Evolutionary conservation across 1,140 invertebrate genomes (phyloP).

Genomic region (Dendroctonus ponderosae): DNA sequence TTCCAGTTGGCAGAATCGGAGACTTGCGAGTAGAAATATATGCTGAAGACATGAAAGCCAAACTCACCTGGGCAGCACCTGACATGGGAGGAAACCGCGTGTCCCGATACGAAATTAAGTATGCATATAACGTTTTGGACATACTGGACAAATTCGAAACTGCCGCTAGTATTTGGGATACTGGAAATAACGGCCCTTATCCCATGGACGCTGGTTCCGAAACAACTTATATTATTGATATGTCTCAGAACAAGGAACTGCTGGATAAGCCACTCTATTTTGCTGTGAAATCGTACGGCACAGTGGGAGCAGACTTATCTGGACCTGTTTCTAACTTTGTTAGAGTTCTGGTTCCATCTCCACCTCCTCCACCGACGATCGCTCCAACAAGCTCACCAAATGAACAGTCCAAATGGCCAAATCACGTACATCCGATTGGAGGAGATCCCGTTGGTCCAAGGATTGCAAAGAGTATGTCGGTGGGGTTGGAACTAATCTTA

Average conservation of each 20-base stretch:
- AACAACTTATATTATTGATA: constrained; percentile 52
- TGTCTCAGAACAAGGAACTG: constrained; percentile 50
- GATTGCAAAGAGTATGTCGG: constrained; percentile 42
- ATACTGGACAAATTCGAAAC: constrained; percentile 54
- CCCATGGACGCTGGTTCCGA: constrained; percentile 51
- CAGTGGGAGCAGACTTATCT: constrained; percentile 44
- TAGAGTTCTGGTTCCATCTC: constrained; percentile 54
- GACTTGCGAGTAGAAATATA: constrained; percentile 52
- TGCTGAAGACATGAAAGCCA: constrained; percentile 49
- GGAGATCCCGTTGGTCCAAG: constrained; percentile 40
- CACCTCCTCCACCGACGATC: constrained; percentile 52
- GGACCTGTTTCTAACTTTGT: constrained; percentile 60
- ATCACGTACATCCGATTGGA: constrained; percentile 42
- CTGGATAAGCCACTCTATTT: constrained; percentile 55
- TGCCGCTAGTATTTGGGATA: constrained; percentile 47
- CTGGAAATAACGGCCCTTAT: constrained; percentile 47
- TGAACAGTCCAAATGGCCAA: constrained; percentile 46
- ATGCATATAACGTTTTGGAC: constrained; percentile 49
- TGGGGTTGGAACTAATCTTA: constrained; percentile 51
- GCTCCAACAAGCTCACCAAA: constrained; percentile 46
- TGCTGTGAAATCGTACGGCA: constrained; percentile 54
- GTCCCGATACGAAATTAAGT: constrained; percentile 54
- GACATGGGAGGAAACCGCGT: constrained; percentile 55
- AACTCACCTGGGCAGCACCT: constrained; percentile 58
- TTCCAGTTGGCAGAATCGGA: constrained; percentile 51